Evolutionary conservation across 2,888 invertebrate species (phyloP).

Genomic region (Miltochrista miniata): DNA sequence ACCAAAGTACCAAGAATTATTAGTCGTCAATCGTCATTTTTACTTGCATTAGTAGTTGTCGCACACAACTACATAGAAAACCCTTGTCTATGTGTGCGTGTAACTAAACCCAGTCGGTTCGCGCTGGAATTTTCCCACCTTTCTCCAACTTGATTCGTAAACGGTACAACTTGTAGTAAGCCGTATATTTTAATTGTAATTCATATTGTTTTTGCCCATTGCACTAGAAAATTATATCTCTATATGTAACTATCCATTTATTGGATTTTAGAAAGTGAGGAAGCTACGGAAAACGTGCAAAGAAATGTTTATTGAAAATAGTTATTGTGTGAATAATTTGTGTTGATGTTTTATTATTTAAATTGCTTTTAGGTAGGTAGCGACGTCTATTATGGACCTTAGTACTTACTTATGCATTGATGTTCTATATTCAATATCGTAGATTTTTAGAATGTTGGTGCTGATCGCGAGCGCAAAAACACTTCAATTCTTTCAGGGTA

Average conservation of each 20-base stretch:
- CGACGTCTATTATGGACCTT: too few species aligned
- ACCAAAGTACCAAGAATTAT: constrained; percentile 1
- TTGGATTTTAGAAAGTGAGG: not conserved
- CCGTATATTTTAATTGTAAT: constrained; percentile 9
- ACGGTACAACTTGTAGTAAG: constrained; percentile 16
- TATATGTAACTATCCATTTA: not conserved
- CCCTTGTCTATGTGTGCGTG: constrained; percentile 11
- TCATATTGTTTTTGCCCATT: constrained; percentile 4
- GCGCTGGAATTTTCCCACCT: constrained; percentile 54
- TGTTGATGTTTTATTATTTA: too few species aligned
- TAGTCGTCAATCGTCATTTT: constrained; percentile 18
- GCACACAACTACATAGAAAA: constrained; percentile 10
- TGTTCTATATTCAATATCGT: too few species aligned
- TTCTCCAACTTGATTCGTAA: constrained; percentile 36
- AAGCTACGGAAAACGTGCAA: not conserved
- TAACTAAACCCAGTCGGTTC: constrained; percentile 32
- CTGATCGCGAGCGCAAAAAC: too few species aligned
- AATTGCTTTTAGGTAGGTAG: too few species aligned
- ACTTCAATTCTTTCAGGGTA: too few species aligned
- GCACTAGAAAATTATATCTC: not conserved
- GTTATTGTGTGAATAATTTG: too few species aligned
- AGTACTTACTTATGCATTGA: too few species aligned
- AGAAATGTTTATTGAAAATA: not conserved
- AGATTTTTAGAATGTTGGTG: too few species aligned
- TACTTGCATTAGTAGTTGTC: constrained; percentile 18